Evolutionary conservation across 92 coral and sea anemone species (phyloP), one percentile per base, ranked within the genome.

Genomic region (Bergia sp.): DNA sequence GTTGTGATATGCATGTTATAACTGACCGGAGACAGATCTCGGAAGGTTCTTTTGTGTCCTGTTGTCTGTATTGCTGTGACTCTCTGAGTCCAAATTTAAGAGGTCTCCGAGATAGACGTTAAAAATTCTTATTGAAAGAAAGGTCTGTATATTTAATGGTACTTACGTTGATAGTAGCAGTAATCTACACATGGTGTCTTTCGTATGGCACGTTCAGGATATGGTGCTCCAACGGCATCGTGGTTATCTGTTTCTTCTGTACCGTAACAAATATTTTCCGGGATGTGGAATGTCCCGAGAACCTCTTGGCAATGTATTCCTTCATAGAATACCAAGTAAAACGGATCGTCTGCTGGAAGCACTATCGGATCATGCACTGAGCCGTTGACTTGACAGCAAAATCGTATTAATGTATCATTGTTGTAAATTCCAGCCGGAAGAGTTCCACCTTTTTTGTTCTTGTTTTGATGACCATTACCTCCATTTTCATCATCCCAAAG

Each of bases 331-430:
- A 81, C 40, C 36, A 81, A 45, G 11, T 58, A 64, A 65, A 81
- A 81, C 7, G 86, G 86, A 1, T 57, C 86, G 18, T 58, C 20
- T 15, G 15, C 29, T 20, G 86, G 86, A 53, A 81, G 86, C 38
- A 8, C n/a, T 55, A 81, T 81, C n/a, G 86, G 86, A 7, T 57
- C 37, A 9, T 58, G 1, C 57, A 16, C 29, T 1, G 86, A 81
- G 29, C 86, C 86, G 38, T 61, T 81, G 21, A 61, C 55, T 61
- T 81, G 86, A 39, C 86, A 81, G n/a, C 86, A 81, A 81, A 38
- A 81, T 6, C 47, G 38, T 13, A 81, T 81, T n/a, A 57, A 23
- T 7, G 86, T 81, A 42, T 81, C 86, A 45, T 39, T 61, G 15
- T 81, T 67, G 45, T 57, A 81, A 42, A 37, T 40, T 57, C 75